A percentile compares a stretch with the other conserved stretches of the same genome.
phyloP scores from a whole-genome alignment of 1,140 invertebrate genomes.

The Myzus persicae region DNA sequence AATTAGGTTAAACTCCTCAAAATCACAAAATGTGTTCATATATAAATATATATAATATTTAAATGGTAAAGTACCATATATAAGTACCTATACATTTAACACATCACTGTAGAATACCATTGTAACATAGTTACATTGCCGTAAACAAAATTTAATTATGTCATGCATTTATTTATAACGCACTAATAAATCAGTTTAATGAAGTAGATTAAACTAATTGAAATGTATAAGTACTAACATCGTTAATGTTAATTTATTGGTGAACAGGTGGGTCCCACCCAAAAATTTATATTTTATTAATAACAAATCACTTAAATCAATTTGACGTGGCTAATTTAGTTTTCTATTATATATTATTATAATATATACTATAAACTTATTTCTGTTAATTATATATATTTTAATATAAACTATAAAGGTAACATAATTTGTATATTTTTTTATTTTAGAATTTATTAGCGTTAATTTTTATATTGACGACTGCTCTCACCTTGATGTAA shows the following conservation, averaged over 20 bases:
- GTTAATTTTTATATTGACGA: not conserved
- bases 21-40: too few relatives aligned
- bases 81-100: too few relatives aligned
- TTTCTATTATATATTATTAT: not conserved
- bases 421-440: not conserved
- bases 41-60: not conserved
- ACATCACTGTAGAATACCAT: not conserved
- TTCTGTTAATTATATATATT: not conserved
- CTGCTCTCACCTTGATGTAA: conserved; percentile 34
- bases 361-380: not conserved
- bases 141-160: not conserved
- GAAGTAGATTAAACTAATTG: not conserved
- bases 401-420: not conserved
- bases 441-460: not conserved
- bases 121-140: not conserved
- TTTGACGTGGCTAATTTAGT: not conserved
- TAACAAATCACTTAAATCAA: not conserved
- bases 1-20: not conserved
- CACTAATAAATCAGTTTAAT: not conserved
- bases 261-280: not conserved
- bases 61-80: not conserved
- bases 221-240: not conserved
- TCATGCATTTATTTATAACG: not conserved
- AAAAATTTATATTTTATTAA: not conserved
- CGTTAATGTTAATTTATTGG: not conserved